Evolutionary conservation across 2,797 vertebrate genomes (phyloP), one percentile per base, ranked within the genome.

Genomic region (Chelidonichthys spinosus): DNA sequence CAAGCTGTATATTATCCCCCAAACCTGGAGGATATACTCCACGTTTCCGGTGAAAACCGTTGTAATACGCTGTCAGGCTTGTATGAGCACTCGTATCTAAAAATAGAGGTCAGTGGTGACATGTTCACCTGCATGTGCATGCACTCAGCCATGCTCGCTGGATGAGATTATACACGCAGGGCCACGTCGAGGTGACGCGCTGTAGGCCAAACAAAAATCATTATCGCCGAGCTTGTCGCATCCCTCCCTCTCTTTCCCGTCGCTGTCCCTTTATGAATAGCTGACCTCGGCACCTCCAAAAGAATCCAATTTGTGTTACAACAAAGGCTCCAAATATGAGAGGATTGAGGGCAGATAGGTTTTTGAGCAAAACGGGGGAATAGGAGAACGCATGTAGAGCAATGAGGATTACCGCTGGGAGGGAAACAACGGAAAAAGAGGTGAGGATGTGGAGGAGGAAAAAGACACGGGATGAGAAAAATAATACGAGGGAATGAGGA

Each of bases 271-370:
- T 75, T 84, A 85, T 76, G 68, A 82, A 81, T 42, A 72, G 66
- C 66, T 84, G 84, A 89, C 85, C 82, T 63, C 64, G 52, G 62
- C 73, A 63, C 70, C 63, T 72, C 54, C 11, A 66, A 72, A 86
- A 83, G 49, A 90, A 91, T 92, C 83, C 84, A 78, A 86, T 91
- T 89, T 90, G 72, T 82, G 46, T 78, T 60, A 64, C 79, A 89
- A 82, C 72, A 82, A 85, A 76, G 73, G 74, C 79, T 74, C 40
- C 35, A 71, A 73, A 85, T 77, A 55, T 70, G 78, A 87, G 49
- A 54, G 81, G 82, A 89, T 90, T 89, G 77, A 86, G 78, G 81
- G n/a, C 59, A 13, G 82, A 82, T 69, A 50, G 83, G 77, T 55
- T 25, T 25, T 25, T 50, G 76, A 49, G 58, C 37, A 59, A n/a